These are phyloP conservation scores for Ephydatia muelleri DNA, from an alignment of 37 sponge, comb jelly and placozoan species.

Conservation along the genomic window DNA sequence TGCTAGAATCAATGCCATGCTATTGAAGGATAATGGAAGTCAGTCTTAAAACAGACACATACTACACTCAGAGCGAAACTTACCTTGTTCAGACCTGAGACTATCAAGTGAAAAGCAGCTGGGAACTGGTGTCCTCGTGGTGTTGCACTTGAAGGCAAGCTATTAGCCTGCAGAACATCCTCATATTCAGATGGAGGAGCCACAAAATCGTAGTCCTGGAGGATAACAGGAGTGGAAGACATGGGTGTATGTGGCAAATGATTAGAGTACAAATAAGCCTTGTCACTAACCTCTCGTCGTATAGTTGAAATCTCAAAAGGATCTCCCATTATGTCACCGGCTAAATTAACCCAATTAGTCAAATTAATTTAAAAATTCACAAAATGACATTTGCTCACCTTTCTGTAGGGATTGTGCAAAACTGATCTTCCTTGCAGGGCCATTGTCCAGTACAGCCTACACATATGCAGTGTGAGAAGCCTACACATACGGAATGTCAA, in stretches of 20 bases:
- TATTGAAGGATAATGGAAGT: background rate
- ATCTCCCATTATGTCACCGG: slow-evolving; percentile 57
- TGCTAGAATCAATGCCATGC: slow-evolving; percentile 55
- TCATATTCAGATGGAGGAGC: slow-evolving; percentile 37
- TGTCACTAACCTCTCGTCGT: slow-evolving; percentile 45
- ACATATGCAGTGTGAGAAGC: background rate
- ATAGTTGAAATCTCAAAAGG: slow-evolving; percentile 54
- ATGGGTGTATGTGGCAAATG: background rate
- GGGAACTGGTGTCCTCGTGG: slow-evolving; percentile 64
- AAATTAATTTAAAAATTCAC: background rate
- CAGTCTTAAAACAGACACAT: background rate
- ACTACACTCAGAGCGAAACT: background rate
- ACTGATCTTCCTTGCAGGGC: background rate
- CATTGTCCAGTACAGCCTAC: slow-evolving; percentile 25
- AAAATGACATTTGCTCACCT: slow-evolving; percentile 7
- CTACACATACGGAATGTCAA: background rate
- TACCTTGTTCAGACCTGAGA: slow-evolving; percentile 61
- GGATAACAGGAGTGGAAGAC: background rate
- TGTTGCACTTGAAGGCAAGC: slow-evolving; percentile 37
- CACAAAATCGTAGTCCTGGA: slow-evolving; percentile 65
- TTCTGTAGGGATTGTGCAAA: slow-evolving; percentile 33
- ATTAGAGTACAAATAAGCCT: too few species aligned
- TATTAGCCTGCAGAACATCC: slow-evolving; percentile 54
- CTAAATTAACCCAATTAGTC: slow-evolving; percentile 4
- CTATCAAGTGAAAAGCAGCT: slow-evolving; percentile 53